A percentile compares a stretch with the other conserved stretches of the same genome.
Conservation (phyloP, 2,797 vertebrate genomes). For the Distichodus sexfasciatus region DNA sequence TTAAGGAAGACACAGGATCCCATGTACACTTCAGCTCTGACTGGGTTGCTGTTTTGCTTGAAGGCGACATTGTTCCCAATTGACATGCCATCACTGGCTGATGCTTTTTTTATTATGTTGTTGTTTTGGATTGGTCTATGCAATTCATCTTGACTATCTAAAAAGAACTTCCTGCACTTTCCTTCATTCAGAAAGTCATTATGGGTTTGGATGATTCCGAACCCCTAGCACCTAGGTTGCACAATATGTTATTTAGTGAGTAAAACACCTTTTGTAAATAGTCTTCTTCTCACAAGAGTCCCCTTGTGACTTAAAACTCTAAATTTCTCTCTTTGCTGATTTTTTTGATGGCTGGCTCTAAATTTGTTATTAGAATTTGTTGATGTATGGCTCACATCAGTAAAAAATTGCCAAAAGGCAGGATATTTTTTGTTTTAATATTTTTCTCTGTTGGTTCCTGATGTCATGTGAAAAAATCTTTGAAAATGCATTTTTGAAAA, state of each 20-base stretch:
- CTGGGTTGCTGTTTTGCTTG: not conserved
- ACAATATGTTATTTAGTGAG: not conserved
- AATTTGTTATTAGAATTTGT: too few relatives aligned
- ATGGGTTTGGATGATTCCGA: not conserved
- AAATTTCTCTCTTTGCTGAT: too few relatives aligned
- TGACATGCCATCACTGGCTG: conserved; percentile 1
- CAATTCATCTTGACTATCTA: not conserved
- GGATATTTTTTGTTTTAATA: too few relatives aligned
- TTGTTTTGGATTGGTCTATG: conserved; percentile 7
- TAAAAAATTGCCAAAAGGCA: too few relatives aligned
- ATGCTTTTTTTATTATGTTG: conserved; percentile 14
- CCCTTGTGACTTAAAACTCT: too few relatives aligned
- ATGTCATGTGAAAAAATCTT: too few relatives aligned
- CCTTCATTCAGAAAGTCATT: not conserved
- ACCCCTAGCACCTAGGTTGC: not conserved
- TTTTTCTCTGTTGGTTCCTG: too few relatives aligned
- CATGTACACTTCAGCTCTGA: not conserved
- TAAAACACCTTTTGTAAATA: not conserved
- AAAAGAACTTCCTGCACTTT: not conserved
- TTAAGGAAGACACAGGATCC: too few relatives aligned
- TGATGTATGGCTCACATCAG: too few relatives aligned
- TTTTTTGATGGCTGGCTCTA: too few relatives aligned
- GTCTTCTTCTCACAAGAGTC: too few relatives aligned
- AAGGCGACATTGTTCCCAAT: conserved; percentile 6
- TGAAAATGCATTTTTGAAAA: too few relatives aligned